These are phyloP conservation scores for Parelbella ahira DNA, from an alignment of 2,888 invertebrate species.

Conservation along the genomic window DNA sequence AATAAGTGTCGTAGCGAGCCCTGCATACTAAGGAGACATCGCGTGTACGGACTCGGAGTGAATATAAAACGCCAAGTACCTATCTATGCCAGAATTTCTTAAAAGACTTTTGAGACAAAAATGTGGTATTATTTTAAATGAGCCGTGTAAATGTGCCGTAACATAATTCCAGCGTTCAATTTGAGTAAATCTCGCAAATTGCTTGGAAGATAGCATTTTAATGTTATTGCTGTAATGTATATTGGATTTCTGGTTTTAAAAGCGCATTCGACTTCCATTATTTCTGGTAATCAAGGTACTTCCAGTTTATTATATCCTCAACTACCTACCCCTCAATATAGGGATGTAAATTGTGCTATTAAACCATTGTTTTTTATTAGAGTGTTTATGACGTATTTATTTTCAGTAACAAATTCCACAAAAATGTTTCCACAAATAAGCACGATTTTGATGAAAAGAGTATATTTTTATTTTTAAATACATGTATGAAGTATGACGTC, in stretches of 20 bases:
- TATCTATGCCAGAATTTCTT: constrained; percentile 61
- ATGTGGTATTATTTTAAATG: constrained; percentile 33
- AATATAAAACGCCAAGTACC: constrained; percentile 68
- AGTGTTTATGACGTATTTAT: too few species aligned
- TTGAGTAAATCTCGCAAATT: constrained; percentile 16
- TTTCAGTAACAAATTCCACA: too few species aligned
- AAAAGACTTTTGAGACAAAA: constrained; percentile 44
- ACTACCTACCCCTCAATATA: too few species aligned
- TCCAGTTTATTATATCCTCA: constrained; percentile 12
- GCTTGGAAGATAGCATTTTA: constrained; percentile 13
- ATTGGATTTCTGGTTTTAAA: constrained; percentile 2
- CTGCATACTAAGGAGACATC: constrained; percentile 73
- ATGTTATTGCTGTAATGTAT: constrained; percentile 12
- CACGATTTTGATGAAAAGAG: too few species aligned
- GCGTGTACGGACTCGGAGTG: constrained; percentile 65
- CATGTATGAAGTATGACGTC: too few species aligned
- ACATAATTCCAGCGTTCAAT: constrained; percentile 9
- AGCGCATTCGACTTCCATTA: constrained; percentile 1
- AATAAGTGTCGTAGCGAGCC: constrained; percentile 68
- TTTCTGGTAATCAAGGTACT: constrained; percentile 6
- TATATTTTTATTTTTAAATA: too few species aligned
- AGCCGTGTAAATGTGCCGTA: constrained; percentile 19
- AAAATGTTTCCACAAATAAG: too few species aligned
- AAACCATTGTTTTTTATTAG: too few species aligned
- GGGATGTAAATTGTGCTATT: too few species aligned